phyloP scores from a whole-genome alignment of 92 coral and sea anemone genomes.

The Palythoa heliodiscus region DNA sequence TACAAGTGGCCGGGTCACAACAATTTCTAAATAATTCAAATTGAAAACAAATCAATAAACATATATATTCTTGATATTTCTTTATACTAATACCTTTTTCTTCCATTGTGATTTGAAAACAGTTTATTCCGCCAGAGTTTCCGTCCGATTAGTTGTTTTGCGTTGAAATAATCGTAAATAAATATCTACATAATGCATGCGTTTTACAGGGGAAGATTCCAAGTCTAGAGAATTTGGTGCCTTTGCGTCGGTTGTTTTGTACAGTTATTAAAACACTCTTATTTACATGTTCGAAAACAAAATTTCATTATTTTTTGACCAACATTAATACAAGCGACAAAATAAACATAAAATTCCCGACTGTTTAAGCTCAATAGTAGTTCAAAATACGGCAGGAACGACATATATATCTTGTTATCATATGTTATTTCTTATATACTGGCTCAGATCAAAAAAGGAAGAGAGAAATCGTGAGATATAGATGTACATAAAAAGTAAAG shows the following conservation, averaged over 20 bases:
- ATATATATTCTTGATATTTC: neutral
- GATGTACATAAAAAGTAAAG: neutral
- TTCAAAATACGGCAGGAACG: neutral
- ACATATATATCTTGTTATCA: neutral
- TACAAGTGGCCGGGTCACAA: neutral
- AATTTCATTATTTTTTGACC: neutral
- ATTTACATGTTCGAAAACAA: no score
- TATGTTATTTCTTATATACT: neutral
- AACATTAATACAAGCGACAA: neutral
- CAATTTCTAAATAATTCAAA: neutral
- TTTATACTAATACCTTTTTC: neutral
- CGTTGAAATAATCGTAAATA: neutral
- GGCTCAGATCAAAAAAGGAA: neutral
- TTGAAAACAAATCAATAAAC: neutral
- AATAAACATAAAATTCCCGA: neutral
- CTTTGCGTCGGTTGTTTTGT: neutral
- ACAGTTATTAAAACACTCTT: neutral
- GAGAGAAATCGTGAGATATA: neutral
- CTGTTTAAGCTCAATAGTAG: neutral
- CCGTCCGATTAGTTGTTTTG: neutral
- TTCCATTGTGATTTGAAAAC: neutral
- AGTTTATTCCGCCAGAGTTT: neutral
- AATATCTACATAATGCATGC: neutral
- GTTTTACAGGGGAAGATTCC: neutral
- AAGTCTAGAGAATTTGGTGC: neutral